Percentiles rank a stretch among this genome's conserved stretches.
These are phyloP conservation scores for Actinopyga echinites DNA, from an alignment of 53 echinoderm and acorn worm genomes.

Conservation along the genomic window DNA sequence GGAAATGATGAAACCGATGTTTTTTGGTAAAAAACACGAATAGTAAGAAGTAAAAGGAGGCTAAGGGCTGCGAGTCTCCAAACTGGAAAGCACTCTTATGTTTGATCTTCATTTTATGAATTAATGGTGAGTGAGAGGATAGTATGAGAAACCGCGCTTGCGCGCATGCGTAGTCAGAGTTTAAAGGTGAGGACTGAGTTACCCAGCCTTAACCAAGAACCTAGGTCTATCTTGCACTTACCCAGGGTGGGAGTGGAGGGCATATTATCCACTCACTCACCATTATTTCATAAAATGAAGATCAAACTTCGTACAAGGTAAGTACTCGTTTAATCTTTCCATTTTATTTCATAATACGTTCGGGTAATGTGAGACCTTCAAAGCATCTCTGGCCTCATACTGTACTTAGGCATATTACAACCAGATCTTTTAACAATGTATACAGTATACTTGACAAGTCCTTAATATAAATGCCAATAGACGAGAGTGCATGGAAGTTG, in stretches of 20 bases:
- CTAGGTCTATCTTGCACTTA: background rate
- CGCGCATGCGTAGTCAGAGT: constrained; percentile 2
- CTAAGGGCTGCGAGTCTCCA: too few relatives aligned
- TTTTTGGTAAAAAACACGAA: too few relatives aligned
- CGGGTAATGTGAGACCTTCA: constrained; percentile 1
- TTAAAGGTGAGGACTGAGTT: too few relatives aligned
- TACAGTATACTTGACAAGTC: background rate
- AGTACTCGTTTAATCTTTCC: constrained; percentile 8
- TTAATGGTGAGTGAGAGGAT: background rate
- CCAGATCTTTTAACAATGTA: background rate
- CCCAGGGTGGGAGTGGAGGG: constrained; percentile 31
- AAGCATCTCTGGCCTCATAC: background rate
- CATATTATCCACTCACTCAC: constrained; percentile 49
- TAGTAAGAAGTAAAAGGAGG: too few relatives aligned
- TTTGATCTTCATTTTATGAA: constrained; percentile 17
- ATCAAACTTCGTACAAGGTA: too few relatives aligned
- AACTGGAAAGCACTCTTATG: background rate
- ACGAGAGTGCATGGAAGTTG: too few relatives aligned
- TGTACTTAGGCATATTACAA: background rate
- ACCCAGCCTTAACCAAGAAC: too few relatives aligned
- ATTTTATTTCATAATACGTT: constrained; percentile 10
- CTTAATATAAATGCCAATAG: too few relatives aligned
- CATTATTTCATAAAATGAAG: constrained; percentile 54
- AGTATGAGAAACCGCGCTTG: background rate
- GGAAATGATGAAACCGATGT: too few relatives aligned